Base-by-base conservation (phyloP, 2,113 vertebrate genomes). In the Gobiocypris rarus region DNA sequence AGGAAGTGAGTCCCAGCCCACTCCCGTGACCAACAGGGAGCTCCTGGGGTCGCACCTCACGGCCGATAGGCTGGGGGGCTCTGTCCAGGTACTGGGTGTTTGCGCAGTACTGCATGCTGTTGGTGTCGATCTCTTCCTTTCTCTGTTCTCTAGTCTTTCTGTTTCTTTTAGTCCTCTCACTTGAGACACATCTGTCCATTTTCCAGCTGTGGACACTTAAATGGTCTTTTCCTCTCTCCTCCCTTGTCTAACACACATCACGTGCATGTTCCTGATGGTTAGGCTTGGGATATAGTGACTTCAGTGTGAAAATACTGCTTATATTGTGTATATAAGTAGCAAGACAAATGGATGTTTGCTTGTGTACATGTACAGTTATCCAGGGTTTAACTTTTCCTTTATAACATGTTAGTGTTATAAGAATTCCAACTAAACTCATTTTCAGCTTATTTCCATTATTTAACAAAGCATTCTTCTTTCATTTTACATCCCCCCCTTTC, bases 11-110 rank as follows among this genome's bases (percentile, higher is more conserved):
- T 93, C 95, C 90, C 95, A 95, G 92, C 93, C 94, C 89, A 92
- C 93, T 91, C 93, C 92, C 84, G 91, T 94, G 92, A 95, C 95
- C 92, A 94, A 94, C 93, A 93, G 94, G 93, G 95, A 96, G 92
- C 93, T 95, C 83, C 90, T 95, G 93, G 95, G 95, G 93, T 94
- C 95, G 90, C 95, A 93, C 88, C 94, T 96, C 91, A 94, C 95
- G 89, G 94, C 95, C 91, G 94, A 94, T 95, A 94, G 95, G 94
- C 95, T 96, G 91, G 95, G 94, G 91, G 95, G 95, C 92, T 96
- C 95, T 77, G 94, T 96, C 63, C 95, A 96, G 96, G 96, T 96
- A 96, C 94, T 92, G 88, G 85, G 90, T 88, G 89, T 90, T 89
- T 88, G 90, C 87, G 74, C 87, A 88, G 86, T 87, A 83, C 41